Conservation (phyloP, 2,113 vertebrate species). For the Ceyx cyanopectus region DNA sequence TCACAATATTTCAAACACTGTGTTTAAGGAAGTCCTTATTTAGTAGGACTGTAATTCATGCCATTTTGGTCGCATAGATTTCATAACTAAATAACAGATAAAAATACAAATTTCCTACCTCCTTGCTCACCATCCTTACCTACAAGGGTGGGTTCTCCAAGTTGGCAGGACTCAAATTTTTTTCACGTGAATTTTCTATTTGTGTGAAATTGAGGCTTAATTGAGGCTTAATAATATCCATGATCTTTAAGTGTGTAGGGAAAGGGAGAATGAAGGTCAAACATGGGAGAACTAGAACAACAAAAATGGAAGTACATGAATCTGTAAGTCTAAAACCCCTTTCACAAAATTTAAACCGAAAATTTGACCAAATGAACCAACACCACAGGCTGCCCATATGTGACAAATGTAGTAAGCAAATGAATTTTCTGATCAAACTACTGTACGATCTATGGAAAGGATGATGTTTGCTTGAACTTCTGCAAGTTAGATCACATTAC, state of each 20-base stretch:
- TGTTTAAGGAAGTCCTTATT: background rate
- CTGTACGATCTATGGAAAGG: background rate
- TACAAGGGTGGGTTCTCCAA: background rate
- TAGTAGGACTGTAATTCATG: background rate
- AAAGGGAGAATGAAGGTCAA: background rate
- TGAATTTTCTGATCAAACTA: background rate
- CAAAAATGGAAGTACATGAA: background rate
- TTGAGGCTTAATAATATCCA: background rate
- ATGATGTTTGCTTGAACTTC: background rate
- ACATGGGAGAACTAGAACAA: background rate
- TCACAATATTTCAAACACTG: background rate
- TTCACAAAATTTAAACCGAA: background rate
- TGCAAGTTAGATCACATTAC: background rate
- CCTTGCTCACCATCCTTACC: background rate
- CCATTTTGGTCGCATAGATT: background rate
- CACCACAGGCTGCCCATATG: background rate
- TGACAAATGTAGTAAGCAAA: background rate
- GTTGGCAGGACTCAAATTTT: background rate
- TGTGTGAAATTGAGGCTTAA: background rate
- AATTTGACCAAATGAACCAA: background rate
- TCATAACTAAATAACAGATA: background rate
- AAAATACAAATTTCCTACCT: background rate
- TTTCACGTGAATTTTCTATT: background rate
- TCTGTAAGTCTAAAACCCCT: background rate
- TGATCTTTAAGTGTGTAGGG: background rate